A percentile compares a stretch with the other conserved stretches of the same genome.
Evolutionary conservation across 2,797 vertebrate genomes (phyloP).

Genomic region (Muscicapa striata): DNA sequence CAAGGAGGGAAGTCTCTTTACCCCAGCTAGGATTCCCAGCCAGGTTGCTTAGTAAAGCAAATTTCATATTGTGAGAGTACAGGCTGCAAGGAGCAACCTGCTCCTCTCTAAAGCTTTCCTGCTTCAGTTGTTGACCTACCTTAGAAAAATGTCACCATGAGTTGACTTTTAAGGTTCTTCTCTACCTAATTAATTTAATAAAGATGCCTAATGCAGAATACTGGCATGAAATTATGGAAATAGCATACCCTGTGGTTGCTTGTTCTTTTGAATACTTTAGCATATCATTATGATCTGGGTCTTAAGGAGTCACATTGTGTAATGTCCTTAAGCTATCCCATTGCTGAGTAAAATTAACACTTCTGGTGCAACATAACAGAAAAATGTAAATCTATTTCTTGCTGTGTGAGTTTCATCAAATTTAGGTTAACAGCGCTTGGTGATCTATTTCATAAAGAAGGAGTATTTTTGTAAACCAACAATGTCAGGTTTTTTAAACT

Average conservation of each 20-base stretch:
- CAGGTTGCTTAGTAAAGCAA: background rate
- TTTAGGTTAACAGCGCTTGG: background rate
- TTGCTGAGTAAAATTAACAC: background rate
- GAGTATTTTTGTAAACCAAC: background rate
- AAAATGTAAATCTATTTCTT: background rate
- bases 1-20: background rate
- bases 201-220: slow-evolving; percentile 5
- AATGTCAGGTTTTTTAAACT: background rate
- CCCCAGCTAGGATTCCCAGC: background rate
- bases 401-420: background rate
- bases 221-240: slow-evolving; percentile 29
- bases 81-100: background rate
- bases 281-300: slow-evolving; percentile 23
- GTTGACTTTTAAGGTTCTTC: background rate
- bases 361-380: background rate
- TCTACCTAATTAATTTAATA: slow-evolving; percentile 36
- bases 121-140: background rate
- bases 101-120: background rate
- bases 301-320: background rate
- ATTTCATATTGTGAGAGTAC: background rate
- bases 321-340: background rate
- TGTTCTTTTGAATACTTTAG: slow-evolving; percentile 38
- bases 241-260: background rate
- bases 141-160: background rate
- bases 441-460: background rate